Evolutionary conservation across 2,113 vertebrate genomes (phyloP).

Genomic region (Parus major): DNA sequence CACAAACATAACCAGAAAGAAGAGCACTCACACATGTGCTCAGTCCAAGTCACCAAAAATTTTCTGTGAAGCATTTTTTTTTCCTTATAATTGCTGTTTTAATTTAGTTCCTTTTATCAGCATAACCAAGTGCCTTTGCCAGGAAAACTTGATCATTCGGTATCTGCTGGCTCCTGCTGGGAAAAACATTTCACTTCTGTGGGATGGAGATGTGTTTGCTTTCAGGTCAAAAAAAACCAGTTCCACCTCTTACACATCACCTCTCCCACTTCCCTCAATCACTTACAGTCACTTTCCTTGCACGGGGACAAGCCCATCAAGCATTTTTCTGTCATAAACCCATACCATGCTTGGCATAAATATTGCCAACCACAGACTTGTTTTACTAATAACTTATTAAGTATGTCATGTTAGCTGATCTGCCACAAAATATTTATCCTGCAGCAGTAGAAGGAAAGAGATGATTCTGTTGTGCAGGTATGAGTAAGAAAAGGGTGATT

Average conservation of each 20-base stretch:
- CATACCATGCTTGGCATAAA: background rate
- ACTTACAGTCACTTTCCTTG: background rate
- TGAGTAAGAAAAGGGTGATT: background rate
- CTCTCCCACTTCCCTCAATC: background rate
- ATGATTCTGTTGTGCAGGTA: background rate
- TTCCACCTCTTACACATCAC: background rate
- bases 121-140: background rate
- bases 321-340: background rate
- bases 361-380: background rate
- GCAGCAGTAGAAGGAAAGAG: background rate
- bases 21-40: background rate
- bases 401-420: slow-evolving; percentile 32
- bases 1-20: background rate
- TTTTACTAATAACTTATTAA: slow-evolving; percentile 1
- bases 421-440: slow-evolving; percentile 20
- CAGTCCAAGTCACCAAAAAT: background rate
- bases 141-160: background rate
- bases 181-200: background rate
- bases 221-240: background rate
- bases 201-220: background rate
- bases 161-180: background rate
- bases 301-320: background rate
- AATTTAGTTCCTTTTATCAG: background rate
- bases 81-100: background rate
- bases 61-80: background rate